These are phyloP conservation scores for Athalia rosae DNA, from an alignment of 2,888 invertebrate genomes.

Conservation along the genomic window DNA sequence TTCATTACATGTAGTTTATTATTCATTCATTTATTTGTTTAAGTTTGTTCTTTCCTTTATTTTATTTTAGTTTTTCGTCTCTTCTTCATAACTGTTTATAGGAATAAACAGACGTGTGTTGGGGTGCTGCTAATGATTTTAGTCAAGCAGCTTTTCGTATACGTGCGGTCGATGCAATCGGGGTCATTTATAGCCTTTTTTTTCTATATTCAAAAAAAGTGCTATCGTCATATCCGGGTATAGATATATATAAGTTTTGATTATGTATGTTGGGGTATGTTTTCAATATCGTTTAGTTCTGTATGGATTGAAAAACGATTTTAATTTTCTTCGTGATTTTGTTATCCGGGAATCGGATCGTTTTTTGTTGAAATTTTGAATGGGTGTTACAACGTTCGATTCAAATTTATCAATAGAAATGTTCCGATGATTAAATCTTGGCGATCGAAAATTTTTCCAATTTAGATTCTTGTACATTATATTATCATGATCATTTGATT, in stretches of 20 bases:
- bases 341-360: too few relatives aligned
- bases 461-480: too few relatives aligned
- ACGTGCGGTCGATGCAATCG: constrained; percentile 11
- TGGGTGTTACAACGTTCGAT: too few relatives aligned
- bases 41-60: constrained; percentile 8
- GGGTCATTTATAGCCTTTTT: constrained; percentile 7
- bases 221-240: constrained; percentile 36
- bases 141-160: neutral
- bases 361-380: too few relatives aligned
- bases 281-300: neutral
- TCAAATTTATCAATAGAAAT: too few relatives aligned
- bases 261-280: constrained; percentile 8
- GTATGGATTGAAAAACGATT: neutral
- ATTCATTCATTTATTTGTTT: constrained; percentile 42
- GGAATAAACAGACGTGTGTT: constrained; percentile 22
- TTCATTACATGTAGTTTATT: constrained; percentile 58
- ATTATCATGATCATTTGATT: neutral
- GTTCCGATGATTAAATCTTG: too few relatives aligned
- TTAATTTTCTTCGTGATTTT: neutral
- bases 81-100: constrained; percentile 17
- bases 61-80: constrained; percentile 43
- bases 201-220: neutral
- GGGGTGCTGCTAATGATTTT: constrained; percentile 26
- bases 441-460: neutral
- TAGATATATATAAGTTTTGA: constrained; percentile 12